phyloP scores from a whole-genome alignment of 2,888 invertebrate species.

The Limenitis camilla region DNA sequence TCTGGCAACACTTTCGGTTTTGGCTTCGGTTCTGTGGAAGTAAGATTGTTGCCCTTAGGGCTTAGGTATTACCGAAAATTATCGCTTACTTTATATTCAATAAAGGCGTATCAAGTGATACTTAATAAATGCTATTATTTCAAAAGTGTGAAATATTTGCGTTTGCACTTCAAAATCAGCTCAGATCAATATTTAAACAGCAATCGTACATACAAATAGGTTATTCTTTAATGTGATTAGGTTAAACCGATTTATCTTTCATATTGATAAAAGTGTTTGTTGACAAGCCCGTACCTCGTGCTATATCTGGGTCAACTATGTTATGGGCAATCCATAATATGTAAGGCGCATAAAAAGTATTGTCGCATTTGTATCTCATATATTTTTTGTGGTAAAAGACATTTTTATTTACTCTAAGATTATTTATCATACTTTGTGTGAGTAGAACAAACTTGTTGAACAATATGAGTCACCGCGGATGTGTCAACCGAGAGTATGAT shows the following conservation, averaged over 20 bases:
- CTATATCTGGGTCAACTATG: slow-evolving; percentile 32
- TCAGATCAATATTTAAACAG: slow-evolving; percentile 10
- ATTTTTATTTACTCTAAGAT: not conserved
- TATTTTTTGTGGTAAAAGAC: not conserved
- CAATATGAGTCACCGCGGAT: slow-evolving; percentile 25
- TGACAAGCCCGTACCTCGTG: slow-evolving; percentile 30
- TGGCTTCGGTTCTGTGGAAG: slow-evolving; percentile 34
- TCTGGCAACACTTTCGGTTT: slow-evolving; percentile 45
- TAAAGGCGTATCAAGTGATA: not conserved
- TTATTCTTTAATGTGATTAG: slow-evolving; percentile 19
- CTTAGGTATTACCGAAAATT: too few species aligned
- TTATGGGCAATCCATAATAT: slow-evolving; percentile 16
- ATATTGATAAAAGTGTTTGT: slow-evolving; percentile 36
- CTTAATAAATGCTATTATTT: not conserved
- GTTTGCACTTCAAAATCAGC: slow-evolving; percentile 7
- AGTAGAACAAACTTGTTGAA: slow-evolving; percentile 6
- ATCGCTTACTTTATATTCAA: too few species aligned
- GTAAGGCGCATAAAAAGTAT: too few species aligned
- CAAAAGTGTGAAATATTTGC: not conserved
- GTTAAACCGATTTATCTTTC: slow-evolving; percentile 34
- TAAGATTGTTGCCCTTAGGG: too few species aligned
- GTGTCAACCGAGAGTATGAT: slow-evolving; percentile 28
- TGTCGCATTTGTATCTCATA: not conserved
- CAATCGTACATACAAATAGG: slow-evolving; percentile 14
- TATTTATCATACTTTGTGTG: slow-evolving; percentile 9